Base-by-base conservation (phyloP, 2,888 invertebrate genomes). In the Unio pictorum region DNA sequence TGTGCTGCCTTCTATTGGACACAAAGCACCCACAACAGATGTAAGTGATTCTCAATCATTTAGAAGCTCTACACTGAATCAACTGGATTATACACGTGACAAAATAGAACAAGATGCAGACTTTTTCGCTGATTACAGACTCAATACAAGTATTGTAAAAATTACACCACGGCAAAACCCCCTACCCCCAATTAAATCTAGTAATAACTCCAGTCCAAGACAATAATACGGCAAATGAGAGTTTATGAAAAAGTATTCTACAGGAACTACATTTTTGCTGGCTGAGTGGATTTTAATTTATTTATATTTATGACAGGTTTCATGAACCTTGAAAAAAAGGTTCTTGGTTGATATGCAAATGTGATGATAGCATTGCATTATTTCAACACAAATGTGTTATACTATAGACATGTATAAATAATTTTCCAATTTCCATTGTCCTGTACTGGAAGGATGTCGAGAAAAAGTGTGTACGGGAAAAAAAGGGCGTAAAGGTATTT, bases 1-100 rank as follows among this genome's bases (percentile, higher is more conserved):
- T 30, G 83, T 83, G 23, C 74, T 84, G 64, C 84, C 84, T 11
- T 81, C 81, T 3, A 84, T 84, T 55, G 76, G 76, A 5, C 74
- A 70, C 67, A 55, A 26, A 56, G 68, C 65, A 17, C 58, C 64
- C 55, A 64, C 55, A 55, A 70, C 71, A 11, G 69, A 67, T 3
- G 61, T 61, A n/a, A 64, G 34, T 28, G 64, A 70, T n/a, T 61
- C 17, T 28, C 18, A 26, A 67, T 62, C 26, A 66, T 56, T 64
- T 30, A 34, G 7, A 67, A 61, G 26, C 64, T 66, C 60, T 69
- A 72, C 15, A 64, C 74, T 74, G 65, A 84, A 84, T 67, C 84
- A 84, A 68, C 66, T 84, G 68, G 84, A 84, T 59, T 84, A 80
- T 72, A 72, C 75, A 26, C 69, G 84, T 58, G 80, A 83, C 64